Evolutionary conservation across 2,888 invertebrate species (phyloP), one percentile per base, ranked within the genome.

Genomic region (Eumerus sabulonum): DNA sequence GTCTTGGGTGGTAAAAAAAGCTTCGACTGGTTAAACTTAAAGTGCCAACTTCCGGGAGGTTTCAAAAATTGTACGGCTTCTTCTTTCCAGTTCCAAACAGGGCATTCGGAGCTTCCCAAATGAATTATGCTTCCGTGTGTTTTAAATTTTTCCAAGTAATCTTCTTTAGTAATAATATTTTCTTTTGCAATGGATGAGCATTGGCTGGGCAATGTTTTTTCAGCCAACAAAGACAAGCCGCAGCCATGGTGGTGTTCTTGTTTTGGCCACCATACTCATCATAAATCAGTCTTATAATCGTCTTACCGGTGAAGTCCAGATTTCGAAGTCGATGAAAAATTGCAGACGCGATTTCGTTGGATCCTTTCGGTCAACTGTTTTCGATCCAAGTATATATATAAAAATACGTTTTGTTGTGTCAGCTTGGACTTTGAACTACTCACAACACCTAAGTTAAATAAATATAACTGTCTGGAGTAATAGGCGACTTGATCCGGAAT

Each of bases 361-460:
- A 60, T 7, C 36, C n/a, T 17, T 60, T 48, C 11, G 48, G 18
- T 12, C n/a, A 13, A 13, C 48, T 13, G 16, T 40, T 48, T 40
- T 60, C 60, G 0, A 19, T 50, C 50, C 60, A 60, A 19, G 42
- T n/a, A n/a, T n/a, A n/a, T 40, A 40, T 18, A 47, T 12, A 57
- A 42, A 57, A 45, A 45, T 1, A 57, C 45, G n/a, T 38, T 59
- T 35, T 59, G 17, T 48, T 47, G 36, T 3, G 4, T 45, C 11
- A 57, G 16, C 5, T 16, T 18, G 17, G 54, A 16, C 3, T 38
- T 54, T 54, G 40, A 54, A 9, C 54, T 42, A 9, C 54, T 40
- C 12, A 54, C 54, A 54, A 54, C 54, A 13, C 54, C 17, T 13
- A 45, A 45, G 38, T 59, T 59, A 17, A 45, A 59, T 11, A 59